These are phyloP conservation scores for Glyphotaelius pellucidus DNA, from an alignment of 2,888 invertebrate genomes.

Conservation along the genomic window DNA sequence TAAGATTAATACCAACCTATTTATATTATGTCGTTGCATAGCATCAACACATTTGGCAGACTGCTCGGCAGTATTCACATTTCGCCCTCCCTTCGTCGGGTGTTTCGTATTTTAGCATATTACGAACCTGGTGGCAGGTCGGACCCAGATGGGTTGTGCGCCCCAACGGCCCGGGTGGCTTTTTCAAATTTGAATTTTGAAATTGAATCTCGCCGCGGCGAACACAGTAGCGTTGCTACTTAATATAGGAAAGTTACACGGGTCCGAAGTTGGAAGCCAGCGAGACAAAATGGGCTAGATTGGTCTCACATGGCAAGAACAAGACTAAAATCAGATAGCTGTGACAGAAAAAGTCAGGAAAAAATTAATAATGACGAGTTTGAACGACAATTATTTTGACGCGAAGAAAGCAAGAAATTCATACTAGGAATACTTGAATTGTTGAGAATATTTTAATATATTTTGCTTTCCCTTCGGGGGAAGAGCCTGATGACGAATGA, in stretches of 20 bases:
- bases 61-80: not conserved
- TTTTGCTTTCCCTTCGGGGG: no score
- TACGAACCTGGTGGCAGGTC: not conserved
- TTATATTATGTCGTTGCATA: not conserved
- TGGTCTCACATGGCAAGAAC: not conserved
- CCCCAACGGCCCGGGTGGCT: not conserved
- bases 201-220: not conserved
- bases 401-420: no score
- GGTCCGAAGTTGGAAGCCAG: not conserved
- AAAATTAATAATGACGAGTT: no score
- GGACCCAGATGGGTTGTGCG: not conserved
- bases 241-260: not conserved
- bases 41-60: not conserved
- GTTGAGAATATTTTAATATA: no score
- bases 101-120: not conserved
- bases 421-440: no score
- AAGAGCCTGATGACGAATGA: no score
- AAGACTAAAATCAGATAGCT: no score
- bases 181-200: not conserved
- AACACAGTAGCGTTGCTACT: not conserved
- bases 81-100: not conserved
- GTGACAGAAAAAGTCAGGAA: no score
- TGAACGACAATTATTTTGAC: no score
- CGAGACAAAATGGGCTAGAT: not conserved
- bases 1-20: not conserved